Percentiles rank a stretch among this genome's conserved stretches.
These are phyloP conservation scores for Drosophila melanogaster DNA, from an alignment of 1,140 invertebrate genomes.

Conservation along the genomic window Release_6_plus_ISO1_MT NT_037436.4:10797001-10797500, in stretches of 20 bases:
- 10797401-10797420: too few relatives aligned
- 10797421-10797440: too few relatives aligned
- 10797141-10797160: conserved; percentile 54
- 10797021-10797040: conserved; percentile 74
- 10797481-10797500: too few relatives aligned
- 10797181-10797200: conserved; percentile 11
- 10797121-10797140: conserved; percentile 20
- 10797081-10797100: conserved; percentile 2
- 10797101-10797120: conserved; percentile 51
- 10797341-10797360: not conserved
- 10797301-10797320: conserved; percentile 14
- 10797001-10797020: conserved; percentile 78
- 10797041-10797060: conserved; percentile 75
- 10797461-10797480: too few relatives aligned
- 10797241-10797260: conserved; percentile 40
- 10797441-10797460: too few relatives aligned
- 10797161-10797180: conserved; percentile 67
- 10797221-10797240: conserved; percentile 33
- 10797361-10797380: not conserved
- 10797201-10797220: conserved; percentile 54
- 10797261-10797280: conserved; percentile 59
- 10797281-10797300: conserved; percentile 31
- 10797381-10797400: too few relatives aligned
- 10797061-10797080: conserved; percentile 74
- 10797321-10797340: conserved; percentile 19